Conservation (phyloP, 2,888 invertebrate species). For the Eupithecia abbreviata region DNA sequence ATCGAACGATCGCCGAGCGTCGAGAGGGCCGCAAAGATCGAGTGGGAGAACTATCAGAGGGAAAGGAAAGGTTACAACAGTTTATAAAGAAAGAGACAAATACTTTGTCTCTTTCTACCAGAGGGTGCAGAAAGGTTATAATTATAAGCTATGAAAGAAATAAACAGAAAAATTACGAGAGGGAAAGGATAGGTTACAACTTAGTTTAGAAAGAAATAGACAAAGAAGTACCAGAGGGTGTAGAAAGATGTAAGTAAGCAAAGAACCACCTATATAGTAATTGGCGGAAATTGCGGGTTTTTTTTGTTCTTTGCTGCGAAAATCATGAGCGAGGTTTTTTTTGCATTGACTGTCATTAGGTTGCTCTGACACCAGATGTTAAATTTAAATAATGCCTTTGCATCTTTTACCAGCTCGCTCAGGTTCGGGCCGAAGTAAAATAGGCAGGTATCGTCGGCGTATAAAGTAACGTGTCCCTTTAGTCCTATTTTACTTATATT, state of each 20-base stretch:
- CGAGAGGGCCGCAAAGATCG: slow-evolving; percentile 66
- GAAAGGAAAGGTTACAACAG: slow-evolving; percentile 68
- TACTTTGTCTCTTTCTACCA: not conserved
- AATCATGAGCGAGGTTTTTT: no score
- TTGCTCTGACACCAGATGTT: no score
- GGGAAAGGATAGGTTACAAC: slow-evolving; percentile 66
- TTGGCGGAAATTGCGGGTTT: no score
- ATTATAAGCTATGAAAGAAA: not conserved
- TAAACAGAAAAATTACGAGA: slow-evolving; percentile 43
- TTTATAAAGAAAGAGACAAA: not conserved
- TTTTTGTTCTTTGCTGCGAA: no score
- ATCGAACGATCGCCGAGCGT: slow-evolving; percentile 67
- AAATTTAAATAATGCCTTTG: no score
- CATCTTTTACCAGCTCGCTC: no score
- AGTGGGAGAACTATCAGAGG: slow-evolving; percentile 67
- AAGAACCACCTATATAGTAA: no score
- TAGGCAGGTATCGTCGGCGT: no score
- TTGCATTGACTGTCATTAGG: no score
- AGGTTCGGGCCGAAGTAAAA: no score
- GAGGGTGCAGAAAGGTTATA: not conserved
- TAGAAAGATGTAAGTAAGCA: not conserved
- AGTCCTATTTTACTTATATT: no score
- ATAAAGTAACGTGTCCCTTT: no score
- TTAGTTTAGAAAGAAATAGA: not conserved
- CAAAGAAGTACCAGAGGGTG: not conserved